These are phyloP conservation scores for Mayetiola destructor DNA, from an alignment of 2,888 invertebrate genomes.

Conservation along the genomic window DNA sequence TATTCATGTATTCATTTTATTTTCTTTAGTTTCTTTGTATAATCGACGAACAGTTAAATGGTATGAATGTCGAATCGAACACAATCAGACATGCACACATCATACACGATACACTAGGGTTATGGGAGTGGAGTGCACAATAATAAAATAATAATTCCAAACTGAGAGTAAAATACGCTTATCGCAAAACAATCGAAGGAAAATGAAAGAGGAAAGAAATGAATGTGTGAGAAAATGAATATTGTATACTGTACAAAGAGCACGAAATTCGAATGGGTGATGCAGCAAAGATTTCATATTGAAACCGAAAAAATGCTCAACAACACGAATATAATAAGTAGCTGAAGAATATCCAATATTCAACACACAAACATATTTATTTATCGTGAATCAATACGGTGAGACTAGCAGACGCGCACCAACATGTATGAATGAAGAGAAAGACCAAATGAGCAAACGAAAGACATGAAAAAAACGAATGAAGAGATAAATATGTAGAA, in stretches of 20 bases:
- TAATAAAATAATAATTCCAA: too few relatives aligned
- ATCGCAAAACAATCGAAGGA: not conserved
- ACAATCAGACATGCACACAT: too few relatives aligned
- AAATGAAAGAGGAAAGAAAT: constrained; percentile 11
- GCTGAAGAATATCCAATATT: not conserved
- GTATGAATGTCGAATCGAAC: too few relatives aligned
- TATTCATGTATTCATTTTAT: not conserved
- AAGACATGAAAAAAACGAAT: not conserved
- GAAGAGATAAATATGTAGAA: not conserved
- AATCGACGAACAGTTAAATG: too few relatives aligned
- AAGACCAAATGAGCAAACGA: not conserved
- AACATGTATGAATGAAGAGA: not conserved
- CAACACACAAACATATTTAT: not conserved
- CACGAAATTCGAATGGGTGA: not conserved
- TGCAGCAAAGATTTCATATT: not conserved
- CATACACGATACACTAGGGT: too few relatives aligned
- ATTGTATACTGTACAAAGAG: not conserved
- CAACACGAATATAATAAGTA: not conserved
- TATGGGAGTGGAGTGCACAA: too few relatives aligned
- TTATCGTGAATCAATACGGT: not conserved
- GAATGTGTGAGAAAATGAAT: too few relatives aligned
- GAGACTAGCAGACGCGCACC: not conserved
- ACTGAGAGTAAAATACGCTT: too few relatives aligned
- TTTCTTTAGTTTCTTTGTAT: too few relatives aligned
- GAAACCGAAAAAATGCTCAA: constrained; percentile 1